These are phyloP conservation scores for Araneus ventricosus DNA, from an alignment of 1,140 invertebrate genomes.

Conservation along the genomic window DNA sequence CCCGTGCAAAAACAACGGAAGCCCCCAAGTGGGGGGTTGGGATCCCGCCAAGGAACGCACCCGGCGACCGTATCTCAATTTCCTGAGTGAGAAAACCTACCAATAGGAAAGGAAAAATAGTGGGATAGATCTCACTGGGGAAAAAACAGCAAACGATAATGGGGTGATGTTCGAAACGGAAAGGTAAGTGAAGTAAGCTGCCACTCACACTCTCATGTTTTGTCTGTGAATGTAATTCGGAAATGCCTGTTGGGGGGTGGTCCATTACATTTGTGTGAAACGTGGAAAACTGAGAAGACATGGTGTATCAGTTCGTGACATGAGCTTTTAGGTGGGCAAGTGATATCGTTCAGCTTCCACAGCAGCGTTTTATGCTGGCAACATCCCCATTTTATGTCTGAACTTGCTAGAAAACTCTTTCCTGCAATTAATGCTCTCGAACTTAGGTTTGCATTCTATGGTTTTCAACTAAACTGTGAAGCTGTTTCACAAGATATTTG, in stretches of 20 bases:
- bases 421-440: no score
- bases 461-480: no score
- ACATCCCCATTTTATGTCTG: no score
- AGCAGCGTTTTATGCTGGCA: no score
- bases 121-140: neutral
- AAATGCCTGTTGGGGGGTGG: neutral
- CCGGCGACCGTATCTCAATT: conserved; percentile 41
- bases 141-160: neutral
- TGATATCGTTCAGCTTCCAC: neutral
- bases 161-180: neutral
- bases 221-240: neutral
- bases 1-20: conserved; percentile 58
- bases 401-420: no score
- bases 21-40: neutral
- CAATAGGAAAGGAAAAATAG: neutral
- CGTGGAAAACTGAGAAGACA: neutral
- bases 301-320: neutral
- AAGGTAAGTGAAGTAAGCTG: neutral
- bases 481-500: no score
- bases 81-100: conserved; percentile 38
- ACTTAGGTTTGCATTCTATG: no score
- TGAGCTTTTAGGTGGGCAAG: neutral
- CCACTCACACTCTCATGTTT: neutral
- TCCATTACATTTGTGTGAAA: conserved; percentile 5
- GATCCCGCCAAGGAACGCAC: neutral